Evolutionary conservation across 1,140 invertebrate species (phyloP).

Genomic region (Palaemon carinicauda): DNA sequence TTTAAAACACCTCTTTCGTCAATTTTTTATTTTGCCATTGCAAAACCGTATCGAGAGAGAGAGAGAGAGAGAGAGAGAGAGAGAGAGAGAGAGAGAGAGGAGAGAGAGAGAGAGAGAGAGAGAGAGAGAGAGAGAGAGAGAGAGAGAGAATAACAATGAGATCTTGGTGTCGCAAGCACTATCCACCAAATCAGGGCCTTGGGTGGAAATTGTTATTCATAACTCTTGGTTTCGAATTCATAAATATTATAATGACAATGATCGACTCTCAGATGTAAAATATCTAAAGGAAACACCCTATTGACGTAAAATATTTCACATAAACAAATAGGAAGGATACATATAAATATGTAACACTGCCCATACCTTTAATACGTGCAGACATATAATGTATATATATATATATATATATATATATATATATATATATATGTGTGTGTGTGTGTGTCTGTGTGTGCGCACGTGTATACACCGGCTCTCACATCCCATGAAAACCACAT

Average conservation of each 20-base stretch:
- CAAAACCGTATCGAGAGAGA: neutral
- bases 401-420: slow-evolving; percentile 11
- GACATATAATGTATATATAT: neutral
- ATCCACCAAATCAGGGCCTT: neutral
- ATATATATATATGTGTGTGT: neutral
- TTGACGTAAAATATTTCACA: too few species aligned
- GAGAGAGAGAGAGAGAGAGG: neutral
- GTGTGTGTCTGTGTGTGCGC: too few species aligned
- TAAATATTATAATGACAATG: too few species aligned
- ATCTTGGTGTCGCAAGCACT: neutral
- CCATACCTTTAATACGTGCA: neutral
- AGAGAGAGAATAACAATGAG: neutral
- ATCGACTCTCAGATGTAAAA: too few species aligned
- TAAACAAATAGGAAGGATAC: neutral
- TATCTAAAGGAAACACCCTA: too few species aligned
- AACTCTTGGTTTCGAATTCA: too few species aligned
- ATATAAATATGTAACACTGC: neutral
- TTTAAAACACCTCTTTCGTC: neutral
- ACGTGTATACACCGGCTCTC: too few species aligned
- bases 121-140: neutral
- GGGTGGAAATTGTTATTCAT: neutral
- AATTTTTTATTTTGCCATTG: neutral
- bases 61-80: neutral
- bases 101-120: neutral
- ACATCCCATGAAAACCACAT: too few species aligned